Base-by-base conservation (phyloP, 2,888 invertebrate species). In the Chrysolina oricalcia region DNA sequence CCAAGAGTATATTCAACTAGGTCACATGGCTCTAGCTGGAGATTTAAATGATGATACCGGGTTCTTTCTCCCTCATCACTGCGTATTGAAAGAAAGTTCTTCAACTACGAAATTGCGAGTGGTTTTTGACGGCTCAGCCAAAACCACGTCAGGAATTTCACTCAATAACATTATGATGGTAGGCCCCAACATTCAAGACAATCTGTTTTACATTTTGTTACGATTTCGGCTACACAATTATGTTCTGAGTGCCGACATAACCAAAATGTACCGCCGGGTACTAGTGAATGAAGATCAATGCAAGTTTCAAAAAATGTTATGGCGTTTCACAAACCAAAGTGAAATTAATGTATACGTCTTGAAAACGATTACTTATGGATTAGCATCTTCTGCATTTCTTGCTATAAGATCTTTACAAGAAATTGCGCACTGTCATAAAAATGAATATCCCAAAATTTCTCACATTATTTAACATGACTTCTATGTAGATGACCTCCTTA, bases 401-500 rank as follows among this genome's bases (percentile, higher is more conserved):
- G 70, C 70, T 9, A 74, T 74, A 19, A 62, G 70, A 48, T 70
- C 62, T 17, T 56, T 73, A 21, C 56, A 73, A 15, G 53, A 53
- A 35, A 40, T 73, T 53, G 73, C 73, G 11, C 21, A 70, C 27
- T 15, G 50, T n/a, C 21, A 66, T 19, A 72, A 50, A 19, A 19
- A 72, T 15, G 50, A 17, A 10, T 23, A 13, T 27, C 66, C 66
- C 2, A 66, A 65, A 53, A 19, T 72, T 48, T 17, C 50, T 19
- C 17, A 43, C 4, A 68, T 72, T 43, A 72, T 67, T 21, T 27
- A 40, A 21, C 17, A 68, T 13, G 77, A 80, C 63, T 80, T 81
- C 59, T 81, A 80, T 65, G 79, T 81, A 9, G 80, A 81, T 69
- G 79, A 81, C 74, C 10, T 80, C 9, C 23, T 80, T 27, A 77